Percentiles rank a stretch among this genome's conserved stretches.
These are phyloP conservation scores for Brachionus calyciflorus DNA, from an alignment of 1,140 invertebrate genomes.

Conservation along the genomic window DNA sequence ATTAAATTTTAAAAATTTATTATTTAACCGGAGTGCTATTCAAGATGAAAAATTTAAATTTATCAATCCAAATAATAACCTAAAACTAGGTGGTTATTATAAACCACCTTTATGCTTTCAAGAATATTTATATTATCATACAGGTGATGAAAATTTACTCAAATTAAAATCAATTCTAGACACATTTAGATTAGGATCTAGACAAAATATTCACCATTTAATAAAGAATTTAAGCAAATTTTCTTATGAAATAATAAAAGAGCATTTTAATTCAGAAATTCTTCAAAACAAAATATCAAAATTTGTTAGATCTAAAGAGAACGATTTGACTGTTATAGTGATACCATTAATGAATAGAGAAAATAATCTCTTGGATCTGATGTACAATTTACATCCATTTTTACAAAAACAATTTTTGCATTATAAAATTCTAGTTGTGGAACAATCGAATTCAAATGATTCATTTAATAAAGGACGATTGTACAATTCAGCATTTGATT, in stretches of 20 bases:
- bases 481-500: constrained; percentile 19
- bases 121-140: constrained; percentile 10
- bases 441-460: constrained; percentile 66
- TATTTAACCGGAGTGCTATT: neutral
- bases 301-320: constrained; percentile 18
- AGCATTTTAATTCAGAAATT: neutral
- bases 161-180: constrained; percentile 1
- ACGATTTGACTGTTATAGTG: constrained; percentile 64
- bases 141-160: neutral
- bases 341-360: constrained; percentile 81
- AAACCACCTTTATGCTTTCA: constrained; percentile 6
- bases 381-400: constrained; percentile 83
- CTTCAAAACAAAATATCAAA: neutral
- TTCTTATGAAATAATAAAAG: neutral
- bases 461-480: constrained; percentile 41
- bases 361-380: constrained; percentile 73
- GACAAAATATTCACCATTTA: neutral
- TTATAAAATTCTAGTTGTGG: constrained; percentile 83
- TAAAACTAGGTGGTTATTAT: neutral
- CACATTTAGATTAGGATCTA: neutral
- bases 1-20: neutral
- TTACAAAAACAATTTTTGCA: constrained; percentile 79
- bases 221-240: neutral
- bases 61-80: neutral
- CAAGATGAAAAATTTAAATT: neutral